Evolutionary conservation across 2,888 invertebrate species (phyloP), one percentile per base, ranked within the genome.

Genomic region (Drosophila fungiperda): DNA sequence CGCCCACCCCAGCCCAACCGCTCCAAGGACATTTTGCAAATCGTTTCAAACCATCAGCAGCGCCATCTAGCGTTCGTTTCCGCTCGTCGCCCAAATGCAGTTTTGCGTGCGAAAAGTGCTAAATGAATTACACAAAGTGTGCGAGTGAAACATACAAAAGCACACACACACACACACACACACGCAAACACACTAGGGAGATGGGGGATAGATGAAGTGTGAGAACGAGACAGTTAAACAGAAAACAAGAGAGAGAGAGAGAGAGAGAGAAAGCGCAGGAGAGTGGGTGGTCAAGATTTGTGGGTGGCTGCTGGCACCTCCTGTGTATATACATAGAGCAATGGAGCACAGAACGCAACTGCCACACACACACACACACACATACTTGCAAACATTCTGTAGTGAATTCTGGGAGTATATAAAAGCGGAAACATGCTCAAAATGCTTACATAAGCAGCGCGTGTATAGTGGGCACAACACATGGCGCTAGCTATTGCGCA

Each of bases 351-450:
- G 32, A 15, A 4, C 7, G 5, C 38, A 42, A 4, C 7, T 29
- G 6, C 65, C 1, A 9, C 29, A 26, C 17, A 17, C 23, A 23
- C 12, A 3, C 20, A 15, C 12, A 17, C 29, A 8, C 61, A 40
- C 61, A 38, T 40, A 23, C 7, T 23, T 8, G 15, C 45, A 23
- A 45, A 50, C 57, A 72, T 61, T 72, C 60, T 77, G 64, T 61
- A 64, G 58, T 68, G 62, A 53, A 68, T 72, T 68, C 78, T 32
- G 59, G 64, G 73, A 81, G 83, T 84, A 84, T 84, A 84, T 87
- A 85, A 87, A 87, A 82, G 80, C 83, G 76, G 88, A 84, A 87
- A 87, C 86, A 87, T 85, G 87, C 83, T 85, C 83, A 85, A 84
- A 85, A 85, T 82, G 78, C 88, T 84, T 87, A 84, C 84, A 84